phyloP scores from a whole-genome alignment of 30 jellyfish, hydroid and myxozoan species.

The Turritopsis rubra region DNA sequence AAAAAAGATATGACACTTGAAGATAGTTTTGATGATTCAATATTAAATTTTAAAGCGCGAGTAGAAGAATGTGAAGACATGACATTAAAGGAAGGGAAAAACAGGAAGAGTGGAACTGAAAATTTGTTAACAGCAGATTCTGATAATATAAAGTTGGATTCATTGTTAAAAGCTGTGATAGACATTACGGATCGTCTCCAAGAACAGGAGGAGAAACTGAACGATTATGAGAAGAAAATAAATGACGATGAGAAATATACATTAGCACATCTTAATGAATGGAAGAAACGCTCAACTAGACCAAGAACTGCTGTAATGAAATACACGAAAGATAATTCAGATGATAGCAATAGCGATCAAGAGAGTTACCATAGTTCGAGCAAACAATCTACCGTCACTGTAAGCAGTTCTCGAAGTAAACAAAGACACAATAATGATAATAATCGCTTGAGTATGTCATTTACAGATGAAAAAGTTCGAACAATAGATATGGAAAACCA shows the following conservation, averaged over 20 bases:
- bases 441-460: constrained; percentile 50
- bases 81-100: neutral
- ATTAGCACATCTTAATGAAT: neutral
- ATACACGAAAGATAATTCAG: neutral
- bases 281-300: neutral
- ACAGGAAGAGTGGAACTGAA: neutral
- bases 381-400: neutral
- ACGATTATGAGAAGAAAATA: neutral
- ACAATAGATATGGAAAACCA: constrained; percentile 84
- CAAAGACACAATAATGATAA: neutral
- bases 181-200: constrained; percentile 37
- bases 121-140: constrained; percentile 64
- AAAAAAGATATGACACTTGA: neutral
- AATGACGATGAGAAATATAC: constrained; percentile 3
- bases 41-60: neutral
- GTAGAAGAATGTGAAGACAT: neutral
- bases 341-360: neutral
- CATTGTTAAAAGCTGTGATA: constrained; percentile 58
- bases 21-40: neutral
- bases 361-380: neutral
- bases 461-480: constrained; percentile 65
- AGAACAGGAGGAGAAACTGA: constrained; percentile 10
- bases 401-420: constrained; percentile 14
- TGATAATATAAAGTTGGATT: constrained; percentile 61
- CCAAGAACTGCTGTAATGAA: constrained; percentile 27